Conservation (phyloP, 2,797 vertebrate species). For the Hippopotamyrus pictus region DNA sequence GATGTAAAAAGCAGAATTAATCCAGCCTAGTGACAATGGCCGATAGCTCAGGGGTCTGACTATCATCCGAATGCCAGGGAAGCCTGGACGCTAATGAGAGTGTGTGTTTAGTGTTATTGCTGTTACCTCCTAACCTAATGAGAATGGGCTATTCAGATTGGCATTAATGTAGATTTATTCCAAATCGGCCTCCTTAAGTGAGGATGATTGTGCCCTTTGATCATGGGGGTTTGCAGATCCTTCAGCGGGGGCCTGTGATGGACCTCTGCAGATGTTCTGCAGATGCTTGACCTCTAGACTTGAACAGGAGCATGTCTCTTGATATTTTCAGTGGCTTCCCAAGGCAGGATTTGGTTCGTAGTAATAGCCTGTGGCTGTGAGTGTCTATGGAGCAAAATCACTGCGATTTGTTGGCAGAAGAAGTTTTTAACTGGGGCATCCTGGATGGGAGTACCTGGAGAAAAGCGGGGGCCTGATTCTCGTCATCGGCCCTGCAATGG, state of each 20-base stretch:
- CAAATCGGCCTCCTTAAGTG: conserved; percentile 2
- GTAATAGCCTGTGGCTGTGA: conserved; percentile 2
- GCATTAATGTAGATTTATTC: conserved; percentile 3
- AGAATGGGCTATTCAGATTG: neutral
- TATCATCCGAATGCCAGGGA: neutral
- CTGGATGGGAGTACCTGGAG: neutral
- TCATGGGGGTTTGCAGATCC: neutral
- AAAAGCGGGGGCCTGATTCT: neutral
- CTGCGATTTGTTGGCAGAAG: neutral
- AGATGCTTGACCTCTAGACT: neutral
- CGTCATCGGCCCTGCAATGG: neutral
- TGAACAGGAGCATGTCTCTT: neutral
- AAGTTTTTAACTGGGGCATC: neutral
- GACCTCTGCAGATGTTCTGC: neutral
- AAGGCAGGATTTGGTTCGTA: conserved; percentile 1
- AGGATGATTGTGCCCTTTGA: conserved; percentile 7
- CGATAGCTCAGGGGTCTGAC: neutral
- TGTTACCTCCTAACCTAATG: neutral
- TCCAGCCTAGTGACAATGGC: neutral
- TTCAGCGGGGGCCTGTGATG: neutral
- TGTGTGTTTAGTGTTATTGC: neutral
- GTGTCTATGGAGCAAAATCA: neutral
- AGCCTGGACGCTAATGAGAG: neutral
- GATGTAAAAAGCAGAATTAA: conserved; percentile 14
- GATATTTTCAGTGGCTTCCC: conserved; percentile 2